Evolutionary conservation across 2,888 invertebrate genomes (phyloP), one percentile per base, ranked within the genome.

Genomic region (Drosophila heteroneura): DNA sequence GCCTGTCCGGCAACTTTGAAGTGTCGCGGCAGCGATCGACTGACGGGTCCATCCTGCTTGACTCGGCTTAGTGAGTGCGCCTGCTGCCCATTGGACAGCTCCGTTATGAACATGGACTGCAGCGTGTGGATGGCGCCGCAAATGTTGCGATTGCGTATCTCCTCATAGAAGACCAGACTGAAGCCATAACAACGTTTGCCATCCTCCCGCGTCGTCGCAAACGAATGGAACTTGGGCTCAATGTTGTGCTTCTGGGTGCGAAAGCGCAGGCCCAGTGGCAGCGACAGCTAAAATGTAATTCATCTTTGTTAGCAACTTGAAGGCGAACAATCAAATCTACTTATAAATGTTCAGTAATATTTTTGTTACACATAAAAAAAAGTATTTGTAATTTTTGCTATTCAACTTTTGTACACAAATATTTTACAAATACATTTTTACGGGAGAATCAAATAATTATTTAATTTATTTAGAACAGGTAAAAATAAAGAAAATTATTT

Each of bases 121-220:
- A 87, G 95, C 44, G 98, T 98, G 93, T 98, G 98, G 97, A 99
- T 98, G 61, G 99, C 98, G 90, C 96, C 97, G 93, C 98, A 98
- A 85, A 99, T 98, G 93, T 98, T 97, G 61, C 96, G 95, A 93
- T 98, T 98, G 68, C 96, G 96, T 81, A 99, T 98, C 94, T 98
- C 98, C 94, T 99, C 99, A 94, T 97, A 99, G 94, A 99, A 99
- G 26, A 98, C 96, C 83, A 98, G 96, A 91, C 98, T 97, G 91
- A 98, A 98, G 72, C 99, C 99, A 94, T 98, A 98, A 83, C 97
- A 96, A 83, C 99, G 95, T 82, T 97, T 97, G 65, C 99, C 99
- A 95, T 99, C 99, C 94, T 99, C 99, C 87, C 97, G 95, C 19
- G 99, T 99, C 75, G 99, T 98, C 66, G 99, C 96, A 94, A 99